phyloP scores from a whole-genome alignment of 2,888 invertebrate genomes.

The Cordylochernes scorpioides region DNA sequence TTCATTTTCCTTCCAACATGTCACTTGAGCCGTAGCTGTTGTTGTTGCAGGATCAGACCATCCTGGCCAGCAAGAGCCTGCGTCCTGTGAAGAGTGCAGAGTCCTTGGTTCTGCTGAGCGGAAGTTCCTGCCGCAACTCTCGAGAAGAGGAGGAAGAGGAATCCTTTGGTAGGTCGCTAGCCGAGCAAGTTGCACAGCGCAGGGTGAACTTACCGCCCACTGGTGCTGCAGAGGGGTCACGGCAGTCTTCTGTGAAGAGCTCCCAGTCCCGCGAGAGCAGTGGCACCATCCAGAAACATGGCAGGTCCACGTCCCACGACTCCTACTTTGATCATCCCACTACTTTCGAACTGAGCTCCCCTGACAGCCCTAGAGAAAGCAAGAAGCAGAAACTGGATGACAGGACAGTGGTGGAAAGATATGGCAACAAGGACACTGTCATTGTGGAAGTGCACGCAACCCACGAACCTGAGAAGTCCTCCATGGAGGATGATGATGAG shows the following conservation, averaged over 20 bases:
- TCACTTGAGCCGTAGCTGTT: conserved; percentile 1
- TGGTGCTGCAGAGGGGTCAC: no score
- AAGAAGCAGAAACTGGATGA: conserved; percentile 9
- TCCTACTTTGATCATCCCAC: conserved; percentile 47
- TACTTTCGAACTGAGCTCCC: conserved; percentile 5
- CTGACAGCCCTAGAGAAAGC: background rate
- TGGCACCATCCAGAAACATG: conserved; percentile 18
- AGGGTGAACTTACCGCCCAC: no score
- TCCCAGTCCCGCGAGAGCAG: no score
- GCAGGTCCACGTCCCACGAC: conserved; percentile 55
- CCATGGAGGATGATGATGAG: no score
- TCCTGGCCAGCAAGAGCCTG: conserved; percentile 18
- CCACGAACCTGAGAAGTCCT: no score
- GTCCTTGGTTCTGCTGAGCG: conserved; percentile 28
- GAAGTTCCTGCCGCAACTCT: conserved; percentile 1
- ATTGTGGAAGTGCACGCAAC: conserved; percentile 15
- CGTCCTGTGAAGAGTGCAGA: conserved; percentile 43
- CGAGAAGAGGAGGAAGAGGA: no score
- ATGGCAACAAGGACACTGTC: conserved; percentile 15
- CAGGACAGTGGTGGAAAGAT: conserved; percentile 12
- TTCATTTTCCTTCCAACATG: background rate
- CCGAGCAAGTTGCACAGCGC: no score
- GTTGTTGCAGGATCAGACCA: background rate
- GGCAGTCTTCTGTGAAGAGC: conserved; percentile 6
- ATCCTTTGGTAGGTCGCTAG: no score